Conservation (phyloP, 2,797 vertebrate species). For the Eutrigla gurnardus region DNA sequence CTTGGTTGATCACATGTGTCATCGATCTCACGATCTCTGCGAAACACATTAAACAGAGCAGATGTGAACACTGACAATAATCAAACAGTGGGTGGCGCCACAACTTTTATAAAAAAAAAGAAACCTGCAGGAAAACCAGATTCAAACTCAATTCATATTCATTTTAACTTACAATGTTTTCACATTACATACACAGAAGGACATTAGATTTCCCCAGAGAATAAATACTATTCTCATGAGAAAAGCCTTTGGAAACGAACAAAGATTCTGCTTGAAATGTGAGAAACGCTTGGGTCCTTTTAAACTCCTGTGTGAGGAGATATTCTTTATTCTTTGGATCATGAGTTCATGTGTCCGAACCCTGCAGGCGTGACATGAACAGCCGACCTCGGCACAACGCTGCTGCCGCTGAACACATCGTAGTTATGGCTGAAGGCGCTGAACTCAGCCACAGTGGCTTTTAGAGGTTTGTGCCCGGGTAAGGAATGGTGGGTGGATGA, state of each 20-base stretch:
- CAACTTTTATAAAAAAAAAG: conserved; percentile 9
- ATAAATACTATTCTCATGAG: not conserved
- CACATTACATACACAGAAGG: not conserved
- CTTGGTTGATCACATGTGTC: conserved; percentile 98
- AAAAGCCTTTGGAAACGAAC: conserved; percentile 3
- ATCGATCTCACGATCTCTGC: conserved; percentile 97
- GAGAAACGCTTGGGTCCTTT: conserved; percentile 2
- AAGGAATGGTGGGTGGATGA: conserved; percentile 6
- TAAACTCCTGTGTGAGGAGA: conserved; percentile 24
- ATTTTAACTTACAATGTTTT: not conserved
- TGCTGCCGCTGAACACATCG: conserved; percentile 39
- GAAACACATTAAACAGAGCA: conserved; percentile 14
- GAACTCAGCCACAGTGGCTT: conserved; percentile 29
- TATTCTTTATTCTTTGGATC: conserved; percentile 30
- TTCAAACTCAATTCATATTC: not conserved
- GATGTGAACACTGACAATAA: conserved; percentile 26
- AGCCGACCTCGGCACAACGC: conserved; percentile 38
- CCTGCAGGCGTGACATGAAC: conserved; percentile 50
- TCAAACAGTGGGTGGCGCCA: conserved; percentile 58
- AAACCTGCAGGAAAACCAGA: not conserved
- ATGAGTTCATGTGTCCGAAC: conserved; percentile 33
- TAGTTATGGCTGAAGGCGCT: conserved; percentile 25
- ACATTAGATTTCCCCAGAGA: not conserved
- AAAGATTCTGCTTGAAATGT: conserved; percentile 14
- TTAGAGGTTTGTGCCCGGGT: conserved; percentile 29